These are phyloP conservation scores for Stenolophus ochropezus DNA, from an alignment of 2,888 invertebrate species.

Conservation along the genomic window DNA sequence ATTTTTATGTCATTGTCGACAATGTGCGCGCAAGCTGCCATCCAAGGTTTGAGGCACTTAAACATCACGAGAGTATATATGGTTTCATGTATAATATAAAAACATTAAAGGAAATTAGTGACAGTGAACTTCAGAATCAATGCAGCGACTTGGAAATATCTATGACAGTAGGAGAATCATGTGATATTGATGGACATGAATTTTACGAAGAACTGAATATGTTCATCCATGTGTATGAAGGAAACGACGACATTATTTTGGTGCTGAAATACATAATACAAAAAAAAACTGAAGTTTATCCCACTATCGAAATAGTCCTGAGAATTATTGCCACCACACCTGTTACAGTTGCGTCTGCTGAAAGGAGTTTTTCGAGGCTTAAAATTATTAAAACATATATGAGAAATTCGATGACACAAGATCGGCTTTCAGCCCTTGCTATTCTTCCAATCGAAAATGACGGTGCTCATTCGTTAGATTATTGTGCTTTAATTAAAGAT, in stretches of 20 bases:
- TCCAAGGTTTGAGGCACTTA: conserved; percentile 57
- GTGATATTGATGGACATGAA: conserved; percentile 52
- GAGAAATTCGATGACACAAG: conserved; percentile 62
- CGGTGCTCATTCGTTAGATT: conserved; percentile 63
- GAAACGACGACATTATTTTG: conserved; percentile 63
- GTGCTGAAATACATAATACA: conserved; percentile 61
- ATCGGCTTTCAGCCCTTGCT: conserved; percentile 58
- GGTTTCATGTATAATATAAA: conserved; percentile 55
- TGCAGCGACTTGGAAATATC: conserved; percentile 56
- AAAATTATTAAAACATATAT: conserved; percentile 30
- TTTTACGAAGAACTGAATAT: conserved; percentile 63
- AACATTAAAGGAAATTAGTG: conserved; percentile 62
- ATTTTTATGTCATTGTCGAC: no score
- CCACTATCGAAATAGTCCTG: neutral
- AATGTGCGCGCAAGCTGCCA: neutral
- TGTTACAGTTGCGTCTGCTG: conserved; percentile 63
- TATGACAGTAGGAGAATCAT: conserved; percentile 51
- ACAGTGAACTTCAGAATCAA: conserved; percentile 59
- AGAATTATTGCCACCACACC: conserved; percentile 53
- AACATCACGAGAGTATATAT: conserved; percentile 53
- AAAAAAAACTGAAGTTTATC: conserved; percentile 9
- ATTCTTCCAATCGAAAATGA: conserved; percentile 61
- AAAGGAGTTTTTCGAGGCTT: conserved; percentile 63
- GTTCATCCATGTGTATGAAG: conserved; percentile 64
- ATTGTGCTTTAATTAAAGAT: conserved; percentile 63